phyloP scores from a whole-genome alignment of 1,140 invertebrate species.

The Potamilus streckersoni region DNA sequence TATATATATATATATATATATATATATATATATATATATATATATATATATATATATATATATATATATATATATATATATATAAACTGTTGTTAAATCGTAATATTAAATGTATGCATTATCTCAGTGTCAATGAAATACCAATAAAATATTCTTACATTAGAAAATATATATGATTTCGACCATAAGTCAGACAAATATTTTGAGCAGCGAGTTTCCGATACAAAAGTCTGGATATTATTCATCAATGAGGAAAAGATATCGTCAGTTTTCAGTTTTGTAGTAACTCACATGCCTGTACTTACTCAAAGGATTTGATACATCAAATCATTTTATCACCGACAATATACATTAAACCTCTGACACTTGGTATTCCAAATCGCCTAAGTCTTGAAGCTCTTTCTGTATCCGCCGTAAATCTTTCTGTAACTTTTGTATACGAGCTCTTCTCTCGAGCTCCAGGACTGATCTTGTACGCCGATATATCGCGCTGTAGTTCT shows the following conservation, averaged over 20 bases:
- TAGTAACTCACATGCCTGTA: background rate
- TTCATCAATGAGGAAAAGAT: background rate
- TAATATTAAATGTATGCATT: too few species aligned
- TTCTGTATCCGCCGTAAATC: conserved; percentile 27
- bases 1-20: too few species aligned
- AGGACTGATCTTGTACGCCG: conserved; percentile 16
- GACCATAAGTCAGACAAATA: background rate
- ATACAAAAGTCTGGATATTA: conserved; percentile 10
- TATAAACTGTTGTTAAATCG: too few species aligned
- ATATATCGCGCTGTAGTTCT: background rate
- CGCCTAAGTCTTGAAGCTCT: conserved; percentile 26
- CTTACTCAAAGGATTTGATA: background rate
- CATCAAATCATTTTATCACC: background rate
- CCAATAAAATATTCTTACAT: too few species aligned
- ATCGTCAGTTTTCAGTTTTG: background rate
- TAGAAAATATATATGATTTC: too few species aligned
- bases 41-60: too few species aligned
- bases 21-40: too few species aligned
- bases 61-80: too few species aligned
- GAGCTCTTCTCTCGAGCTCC: conserved; percentile 21
- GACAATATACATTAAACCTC: conserved; percentile 3
- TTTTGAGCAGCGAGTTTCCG: conserved; percentile 7
- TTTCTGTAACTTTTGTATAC: conserved; percentile 20
- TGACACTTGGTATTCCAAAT: conserved; percentile 26
- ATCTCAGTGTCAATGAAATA: too few species aligned